These are phyloP conservation scores for Sebastes hubbsi DNA, from an alignment of 2,797 vertebrate genomes.

Conservation along the genomic window DNA sequence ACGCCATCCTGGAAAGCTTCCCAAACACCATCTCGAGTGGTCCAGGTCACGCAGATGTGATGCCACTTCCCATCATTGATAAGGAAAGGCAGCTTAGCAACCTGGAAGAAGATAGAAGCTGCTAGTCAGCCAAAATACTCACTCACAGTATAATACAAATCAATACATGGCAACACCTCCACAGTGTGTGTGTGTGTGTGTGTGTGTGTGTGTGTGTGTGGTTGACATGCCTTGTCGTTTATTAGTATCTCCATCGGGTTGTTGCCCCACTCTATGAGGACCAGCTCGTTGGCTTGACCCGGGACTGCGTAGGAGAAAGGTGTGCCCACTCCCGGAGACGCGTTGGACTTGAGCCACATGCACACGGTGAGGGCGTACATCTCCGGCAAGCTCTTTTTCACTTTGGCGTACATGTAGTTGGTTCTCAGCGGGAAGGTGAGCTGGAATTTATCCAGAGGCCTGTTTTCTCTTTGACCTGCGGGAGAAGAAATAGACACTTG, in stretches of 20 bases:
- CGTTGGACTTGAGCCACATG: conserved; percentile 98
- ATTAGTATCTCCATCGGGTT: conserved; percentile 99
- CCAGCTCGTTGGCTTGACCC: conserved; percentile 95
- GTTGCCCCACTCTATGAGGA: conserved; percentile 98
- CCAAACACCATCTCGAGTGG: conserved; percentile 96
- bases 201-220: neutral
- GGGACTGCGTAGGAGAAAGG: conserved; percentile 97
- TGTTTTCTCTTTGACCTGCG: conserved; percentile 93
- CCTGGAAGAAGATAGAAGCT: conserved; percentile 72
- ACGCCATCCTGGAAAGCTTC: conserved; percentile 97
- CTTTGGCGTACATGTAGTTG: conserved; percentile 99
- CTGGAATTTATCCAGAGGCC: conserved; percentile 95
- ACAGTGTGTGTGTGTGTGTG: neutral
- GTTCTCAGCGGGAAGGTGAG: conserved; percentile 94
- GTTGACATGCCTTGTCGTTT: conserved; percentile 90
- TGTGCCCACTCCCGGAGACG: conserved; percentile 94
- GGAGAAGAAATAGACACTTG: neutral
- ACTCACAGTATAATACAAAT: neutral
- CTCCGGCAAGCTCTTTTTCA: conserved; percentile 95
- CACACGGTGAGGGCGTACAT: conserved; percentile 97
- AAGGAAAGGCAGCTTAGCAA: conserved; percentile 93
- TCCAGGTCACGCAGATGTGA: conserved; percentile 97
- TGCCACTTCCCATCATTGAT: conserved; percentile 98
- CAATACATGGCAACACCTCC: rapidly evolving
- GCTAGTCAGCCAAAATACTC: neutral